phyloP scores from a whole-genome alignment of 2,113 vertebrate species.

The Nannospalax galili region DNA sequence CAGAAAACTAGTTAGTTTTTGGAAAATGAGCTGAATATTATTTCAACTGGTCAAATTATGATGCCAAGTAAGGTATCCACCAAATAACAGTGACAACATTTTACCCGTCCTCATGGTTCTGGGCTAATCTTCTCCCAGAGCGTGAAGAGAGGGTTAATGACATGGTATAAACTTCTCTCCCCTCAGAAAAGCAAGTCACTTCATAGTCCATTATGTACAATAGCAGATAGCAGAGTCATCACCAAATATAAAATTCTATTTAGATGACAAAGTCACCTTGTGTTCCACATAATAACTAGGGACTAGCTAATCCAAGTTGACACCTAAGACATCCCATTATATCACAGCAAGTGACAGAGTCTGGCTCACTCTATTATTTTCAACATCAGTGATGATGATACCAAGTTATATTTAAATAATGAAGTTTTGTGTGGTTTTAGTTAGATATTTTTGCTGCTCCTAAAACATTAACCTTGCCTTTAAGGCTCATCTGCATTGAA shows the following conservation, averaged over 20 bases:
- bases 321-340: too few species aligned
- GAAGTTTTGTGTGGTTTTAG: background rate
- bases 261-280: background rate
- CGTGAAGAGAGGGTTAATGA: background rate
- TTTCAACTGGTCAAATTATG: conserved; percentile 48
- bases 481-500: conserved; percentile 48
- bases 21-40: conserved; percentile 39
- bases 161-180: background rate
- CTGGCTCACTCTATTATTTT: conserved; percentile 42
- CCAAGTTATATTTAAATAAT: conserved; percentile 25
- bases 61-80: conserved; percentile 6
- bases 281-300: background rate
- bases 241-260: background rate
- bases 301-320: background rate
- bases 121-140: background rate
- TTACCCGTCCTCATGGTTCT: background rate
- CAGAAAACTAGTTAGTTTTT: conserved; percentile 24
- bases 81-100: conserved; percentile 29
- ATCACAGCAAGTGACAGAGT: background rate
- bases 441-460: conserved; percentile 50
- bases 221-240: background rate
- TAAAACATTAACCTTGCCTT: conserved; percentile 63
- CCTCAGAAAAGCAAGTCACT: background rate
- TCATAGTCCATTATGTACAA: background rate
- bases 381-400: conserved; percentile 61